Conservation (phyloP, 1,140 invertebrate genomes). For the Ips typographus region DNA sequence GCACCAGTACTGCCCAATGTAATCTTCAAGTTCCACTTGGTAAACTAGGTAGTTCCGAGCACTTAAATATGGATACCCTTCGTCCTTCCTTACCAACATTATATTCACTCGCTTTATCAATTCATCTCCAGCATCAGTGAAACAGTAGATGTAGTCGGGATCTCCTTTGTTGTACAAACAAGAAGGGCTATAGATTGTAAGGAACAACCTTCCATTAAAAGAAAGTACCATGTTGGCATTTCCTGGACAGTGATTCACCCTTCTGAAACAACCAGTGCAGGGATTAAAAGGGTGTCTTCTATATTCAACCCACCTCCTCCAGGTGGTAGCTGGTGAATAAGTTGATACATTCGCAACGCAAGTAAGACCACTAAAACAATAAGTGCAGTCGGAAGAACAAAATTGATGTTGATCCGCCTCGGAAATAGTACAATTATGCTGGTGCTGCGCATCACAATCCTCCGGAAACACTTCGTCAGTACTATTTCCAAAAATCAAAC, state of each 20-base stretch:
- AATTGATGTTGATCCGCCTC: not conserved
- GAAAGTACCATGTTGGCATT: constrained; percentile 28
- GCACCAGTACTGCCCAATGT: constrained; percentile 55
- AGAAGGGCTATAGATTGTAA: constrained; percentile 41
- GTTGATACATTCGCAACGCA: not conserved
- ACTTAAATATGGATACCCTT: not conserved
- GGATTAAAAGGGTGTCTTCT: not conserved
- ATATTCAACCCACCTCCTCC: not conserved
- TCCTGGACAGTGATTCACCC: not conserved
- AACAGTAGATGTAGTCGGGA: constrained; percentile 34
- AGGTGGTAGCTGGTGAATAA: not conserved
- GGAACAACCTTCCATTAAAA: constrained; percentile 39
- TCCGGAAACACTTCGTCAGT: constrained; percentile 13
- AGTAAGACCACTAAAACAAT: not conserved
- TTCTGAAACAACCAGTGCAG: constrained; percentile 1
- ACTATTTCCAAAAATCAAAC: constrained; percentile 11
- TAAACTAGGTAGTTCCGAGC: constrained; percentile 45
- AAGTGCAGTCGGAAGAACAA: constrained; percentile 4
- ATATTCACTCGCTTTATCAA: constrained; percentile 40
- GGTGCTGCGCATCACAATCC: constrained; percentile 4
- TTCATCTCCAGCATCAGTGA: constrained; percentile 37
- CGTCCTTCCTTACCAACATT: constrained; percentile 14
- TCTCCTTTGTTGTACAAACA: constrained; percentile 27
- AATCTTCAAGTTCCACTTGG: constrained; percentile 44
- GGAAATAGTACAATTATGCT: constrained; percentile 7